Percentiles rank a stretch among this genome's conserved stretches.
These are phyloP conservation scores for Pogona vitticeps DNA, from an alignment of 2,113 vertebrate genomes.

Conservation along the genomic window DNA sequence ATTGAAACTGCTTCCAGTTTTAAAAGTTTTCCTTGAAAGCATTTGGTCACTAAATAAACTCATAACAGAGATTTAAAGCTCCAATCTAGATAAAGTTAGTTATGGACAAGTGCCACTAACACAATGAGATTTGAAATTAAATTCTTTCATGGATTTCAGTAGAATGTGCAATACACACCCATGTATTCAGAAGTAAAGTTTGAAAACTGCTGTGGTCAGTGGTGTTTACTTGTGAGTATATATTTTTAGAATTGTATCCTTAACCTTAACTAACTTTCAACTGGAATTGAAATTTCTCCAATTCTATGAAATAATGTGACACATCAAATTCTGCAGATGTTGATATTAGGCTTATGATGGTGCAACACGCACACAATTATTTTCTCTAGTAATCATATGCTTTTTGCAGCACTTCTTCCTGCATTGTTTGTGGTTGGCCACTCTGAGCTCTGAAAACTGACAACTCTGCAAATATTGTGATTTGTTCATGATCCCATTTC, in stretches of 20 bases:
- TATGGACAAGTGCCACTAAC: neutral
- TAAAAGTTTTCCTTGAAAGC: constrained; percentile 31
- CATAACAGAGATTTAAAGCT: neutral
- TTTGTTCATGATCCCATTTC: constrained; percentile 43
- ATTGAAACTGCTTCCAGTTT: neutral
- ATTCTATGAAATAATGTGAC: neutral
- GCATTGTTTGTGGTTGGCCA: neutral
- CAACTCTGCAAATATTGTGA: constrained; percentile 24
- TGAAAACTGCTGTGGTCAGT: neutral
- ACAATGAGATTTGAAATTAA: no score
- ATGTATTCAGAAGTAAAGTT: neutral
- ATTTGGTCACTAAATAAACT: accelerated
- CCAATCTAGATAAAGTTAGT: neutral
- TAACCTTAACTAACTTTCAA: neutral
- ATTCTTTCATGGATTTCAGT: neutral
- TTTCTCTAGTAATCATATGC: neutral
- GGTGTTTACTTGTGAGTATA: neutral
- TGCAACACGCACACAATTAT: neutral
- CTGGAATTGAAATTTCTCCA: neutral
- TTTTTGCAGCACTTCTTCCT: neutral
- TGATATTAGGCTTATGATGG: constrained; percentile 2
- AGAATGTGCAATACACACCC: neutral
- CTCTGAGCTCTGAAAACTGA: constrained; percentile 10
- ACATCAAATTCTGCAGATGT: neutral
- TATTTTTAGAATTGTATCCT: neutral